A percentile compares a stretch with the other conserved stretches of the same genome.
Conservation (phyloP, 2,888 invertebrate species). For the Microctonus aethiopoides region DNA sequence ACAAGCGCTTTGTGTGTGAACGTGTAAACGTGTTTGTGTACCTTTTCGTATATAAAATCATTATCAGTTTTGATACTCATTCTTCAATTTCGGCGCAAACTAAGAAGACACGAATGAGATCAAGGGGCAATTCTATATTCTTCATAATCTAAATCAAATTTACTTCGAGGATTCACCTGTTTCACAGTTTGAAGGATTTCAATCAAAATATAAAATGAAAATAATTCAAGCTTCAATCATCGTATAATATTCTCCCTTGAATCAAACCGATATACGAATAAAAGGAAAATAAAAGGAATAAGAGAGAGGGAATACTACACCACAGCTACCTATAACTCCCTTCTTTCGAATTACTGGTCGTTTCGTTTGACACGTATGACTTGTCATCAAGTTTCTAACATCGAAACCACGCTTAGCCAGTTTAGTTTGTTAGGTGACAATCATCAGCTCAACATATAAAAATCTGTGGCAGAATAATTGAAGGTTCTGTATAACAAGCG, state of each 20-base stretch:
- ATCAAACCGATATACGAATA: neutral
- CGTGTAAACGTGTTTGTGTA: no score
- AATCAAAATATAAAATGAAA: neutral
- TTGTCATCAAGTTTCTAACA: conserved; percentile 29
- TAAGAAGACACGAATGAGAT: no score
- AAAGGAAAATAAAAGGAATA: neutral
- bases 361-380: neutral
- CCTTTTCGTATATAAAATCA: no score
- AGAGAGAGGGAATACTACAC: neutral
- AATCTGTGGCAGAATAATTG: neutral
- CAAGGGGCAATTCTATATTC: no score
- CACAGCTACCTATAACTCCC: neutral
- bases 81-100: no score
- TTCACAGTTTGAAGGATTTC: no score
- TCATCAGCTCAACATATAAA: conserved; percentile 17
- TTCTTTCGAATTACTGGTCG: neutral
- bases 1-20: neutral
- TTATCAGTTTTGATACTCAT: no score
- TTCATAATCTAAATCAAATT: no score
- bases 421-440: conserved; percentile 36
- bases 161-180: no score
- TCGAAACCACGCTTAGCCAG: conserved; percentile 38
- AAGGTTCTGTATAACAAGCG: neutral
- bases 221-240: neutral
- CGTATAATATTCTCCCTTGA: neutral